Evolutionary conservation across 2,888 invertebrate species (phyloP).

Genomic region (Charanyca ferruginea): DNA sequence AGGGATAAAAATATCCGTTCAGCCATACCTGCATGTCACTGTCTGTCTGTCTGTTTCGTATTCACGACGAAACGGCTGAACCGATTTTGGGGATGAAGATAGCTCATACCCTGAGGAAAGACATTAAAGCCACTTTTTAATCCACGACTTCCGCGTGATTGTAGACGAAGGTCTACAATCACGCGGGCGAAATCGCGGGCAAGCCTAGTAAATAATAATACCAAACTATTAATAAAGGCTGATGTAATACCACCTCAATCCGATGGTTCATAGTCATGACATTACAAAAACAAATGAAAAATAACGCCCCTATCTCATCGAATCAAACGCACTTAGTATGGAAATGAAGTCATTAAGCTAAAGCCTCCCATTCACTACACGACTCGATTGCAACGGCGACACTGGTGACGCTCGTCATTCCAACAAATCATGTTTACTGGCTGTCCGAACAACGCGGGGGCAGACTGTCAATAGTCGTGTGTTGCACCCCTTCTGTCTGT

Average conservation of each 20-base stretch:
- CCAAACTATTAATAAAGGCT: too few relatives aligned
- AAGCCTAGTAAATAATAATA: too few relatives aligned
- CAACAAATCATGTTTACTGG: slow-evolving; percentile 79
- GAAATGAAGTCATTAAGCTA: slow-evolving; percentile 67
- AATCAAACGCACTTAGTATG: slow-evolving; percentile 56
- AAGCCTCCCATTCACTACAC: slow-evolving; percentile 56
- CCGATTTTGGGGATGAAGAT: too few relatives aligned
- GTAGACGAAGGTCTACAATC: too few relatives aligned
- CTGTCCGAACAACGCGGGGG: slow-evolving; percentile 69
- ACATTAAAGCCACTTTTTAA: too few relatives aligned
- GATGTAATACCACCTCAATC: slow-evolving; percentile 13
- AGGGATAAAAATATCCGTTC: too few relatives aligned
- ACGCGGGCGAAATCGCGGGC: too few relatives aligned
- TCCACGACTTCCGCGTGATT: too few relatives aligned
- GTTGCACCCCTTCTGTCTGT: slow-evolving; percentile 64
- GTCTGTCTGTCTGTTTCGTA: too few relatives aligned
- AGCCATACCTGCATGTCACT: too few relatives aligned
- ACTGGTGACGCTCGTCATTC: slow-evolving; percentile 65
- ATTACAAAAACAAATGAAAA: slow-evolving; percentile 45
- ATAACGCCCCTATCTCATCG: slow-evolving; percentile 40
- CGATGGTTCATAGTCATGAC: slow-evolving; percentile 7
- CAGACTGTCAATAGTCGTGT: slow-evolving; percentile 75
- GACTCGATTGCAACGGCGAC: slow-evolving; percentile 50
- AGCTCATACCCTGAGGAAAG: too few relatives aligned
- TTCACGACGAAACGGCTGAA: too few relatives aligned